These are phyloP conservation scores for Chrysina gloriosa DNA, from an alignment of 2,888 invertebrate species.

Conservation along the genomic window DNA sequence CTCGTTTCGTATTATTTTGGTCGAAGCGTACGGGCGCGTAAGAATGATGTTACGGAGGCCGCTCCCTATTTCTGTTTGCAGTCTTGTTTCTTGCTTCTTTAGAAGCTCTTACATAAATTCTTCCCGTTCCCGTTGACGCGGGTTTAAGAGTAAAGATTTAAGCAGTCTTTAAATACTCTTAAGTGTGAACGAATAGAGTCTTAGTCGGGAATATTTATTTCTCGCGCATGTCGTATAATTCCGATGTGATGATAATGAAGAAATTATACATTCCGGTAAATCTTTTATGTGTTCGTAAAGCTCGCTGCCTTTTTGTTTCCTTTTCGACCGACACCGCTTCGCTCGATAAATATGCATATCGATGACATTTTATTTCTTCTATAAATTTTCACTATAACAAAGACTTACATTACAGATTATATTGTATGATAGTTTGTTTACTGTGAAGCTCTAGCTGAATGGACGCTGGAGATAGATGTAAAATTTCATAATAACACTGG, in stretches of 20 bases:
- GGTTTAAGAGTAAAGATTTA: constrained; percentile 34
- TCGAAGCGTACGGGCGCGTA: not conserved
- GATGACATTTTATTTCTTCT: constrained; percentile 16
- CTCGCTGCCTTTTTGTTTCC: constrained; percentile 15
- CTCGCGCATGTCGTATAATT: constrained; percentile 28
- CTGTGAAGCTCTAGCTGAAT: not conserved
- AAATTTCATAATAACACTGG: too few species aligned
- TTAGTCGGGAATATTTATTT: constrained; percentile 34
- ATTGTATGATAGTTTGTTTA: constrained; percentile 3
- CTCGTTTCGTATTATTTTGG: constrained; percentile 17
- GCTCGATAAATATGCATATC: constrained; percentile 7
- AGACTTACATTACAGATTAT: constrained; percentile 5
- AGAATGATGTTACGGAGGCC: constrained; percentile 2
- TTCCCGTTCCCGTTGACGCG: constrained; percentile 21
- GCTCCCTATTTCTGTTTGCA: constrained; percentile 33
- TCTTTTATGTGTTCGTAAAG: constrained; percentile 32
- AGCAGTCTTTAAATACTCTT: constrained; percentile 35
- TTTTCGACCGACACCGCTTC: not conserved
- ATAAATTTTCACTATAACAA: constrained; percentile 19
- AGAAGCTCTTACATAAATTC: constrained; percentile 34
- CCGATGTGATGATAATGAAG: constrained; percentile 37
- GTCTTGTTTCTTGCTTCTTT: constrained; percentile 29
- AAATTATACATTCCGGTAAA: constrained; percentile 36
- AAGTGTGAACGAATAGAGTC: constrained; percentile 36
- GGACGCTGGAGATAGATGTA: too few species aligned